These are phyloP conservation scores for Lerema accius DNA, from an alignment of 1,140 invertebrate species.

Conservation along the genomic window DNA sequence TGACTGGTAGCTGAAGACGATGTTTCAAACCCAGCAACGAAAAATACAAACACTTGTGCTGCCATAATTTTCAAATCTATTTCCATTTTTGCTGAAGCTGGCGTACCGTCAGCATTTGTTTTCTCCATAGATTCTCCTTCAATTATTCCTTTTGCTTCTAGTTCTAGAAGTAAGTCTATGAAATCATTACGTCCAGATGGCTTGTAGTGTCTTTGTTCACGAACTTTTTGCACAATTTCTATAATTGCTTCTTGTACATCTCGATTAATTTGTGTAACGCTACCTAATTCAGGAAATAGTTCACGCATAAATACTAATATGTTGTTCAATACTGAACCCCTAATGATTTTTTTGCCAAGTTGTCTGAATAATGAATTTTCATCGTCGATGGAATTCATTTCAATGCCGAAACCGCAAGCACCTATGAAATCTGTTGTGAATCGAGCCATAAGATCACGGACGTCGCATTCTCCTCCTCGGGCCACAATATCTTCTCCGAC, in stretches of 20 bases:
- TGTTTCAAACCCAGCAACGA: slow-evolving; percentile 20
- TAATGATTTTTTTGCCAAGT: slow-evolving; percentile 36
- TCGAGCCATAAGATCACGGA: slow-evolving; percentile 6
- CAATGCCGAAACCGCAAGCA: slow-evolving; percentile 38
- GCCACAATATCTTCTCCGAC: slow-evolving; percentile 47
- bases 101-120: slow-evolving; percentile 34
- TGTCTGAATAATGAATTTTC: slow-evolving; percentile 36
- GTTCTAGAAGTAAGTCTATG: slow-evolving; percentile 37
- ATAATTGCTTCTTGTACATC: slow-evolving; percentile 17
- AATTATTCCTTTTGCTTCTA: slow-evolving; percentile 34
- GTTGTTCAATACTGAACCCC: not conserved
- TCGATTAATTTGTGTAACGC: not conserved
- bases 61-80: slow-evolving; percentile 11
- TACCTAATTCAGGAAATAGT: slow-evolving; percentile 26
- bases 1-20: slow-evolving; percentile 16
- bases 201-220: slow-evolving; percentile 37
- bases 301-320: slow-evolving; percentile 23
- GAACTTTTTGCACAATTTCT: slow-evolving; percentile 34
- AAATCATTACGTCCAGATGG: slow-evolving; percentile 39
- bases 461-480: slow-evolving; percentile 42
- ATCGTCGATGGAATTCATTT: slow-evolving; percentile 39
- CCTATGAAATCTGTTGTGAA: slow-evolving; percentile 40
- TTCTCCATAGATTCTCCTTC: slow-evolving; percentile 37
- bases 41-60: slow-evolving; percentile 21
- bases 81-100: slow-evolving; percentile 14